Evolutionary conservation across 2,113 vertebrate genomes (phyloP), one percentile per base, ranked within the genome.

Genomic region (Pitta sordida): DNA sequence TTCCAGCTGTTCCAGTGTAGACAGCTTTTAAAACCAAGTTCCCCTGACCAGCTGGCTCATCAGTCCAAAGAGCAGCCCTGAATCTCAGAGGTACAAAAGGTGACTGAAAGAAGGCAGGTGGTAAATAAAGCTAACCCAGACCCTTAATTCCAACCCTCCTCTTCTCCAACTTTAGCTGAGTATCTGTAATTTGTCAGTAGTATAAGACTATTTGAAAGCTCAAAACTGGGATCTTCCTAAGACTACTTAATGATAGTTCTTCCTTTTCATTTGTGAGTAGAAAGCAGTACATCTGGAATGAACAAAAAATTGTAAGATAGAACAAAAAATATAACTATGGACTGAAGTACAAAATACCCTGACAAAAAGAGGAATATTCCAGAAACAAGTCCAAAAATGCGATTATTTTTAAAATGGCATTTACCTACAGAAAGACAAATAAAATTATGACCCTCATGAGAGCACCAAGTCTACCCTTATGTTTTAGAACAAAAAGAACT

Each of bases 1-100:
- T 90, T 91, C 75, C 87, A 96, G 93, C 53, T 94, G 85, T 76
- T 92, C 69, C 68, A 82, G 41, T 5, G 32, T 51, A 88, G 22
- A 24, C 6, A 37, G 23, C 37, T 91, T 62, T 56, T 46, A 75
- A 91, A 81, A 52, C 9, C 0, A 2, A 3, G 3, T 5, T 81
- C 26, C 29, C 14, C n/a, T 32, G 41, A 43, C 5, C 48, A 77
- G 60, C 10, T 51, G 83, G 53, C 30, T 77, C 83, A 78, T 60
- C 49, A 41, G 64, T 29, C 44, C 48, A 48, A 70, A 70, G 36
- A 55, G 23, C 71, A 74, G 76, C 56, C 26, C 76, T 55, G 48
- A 44, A 34, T 16, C 58, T 56, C 68, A 51, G 58, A 81, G 34
- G 59, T 30, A 55, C 14, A 63, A 86, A 91, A 67, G 4, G n/a